These are phyloP conservation scores for Anagrus nilaparvatae DNA, from an alignment of 1,140 invertebrate species.

Conservation along the genomic window DNA sequence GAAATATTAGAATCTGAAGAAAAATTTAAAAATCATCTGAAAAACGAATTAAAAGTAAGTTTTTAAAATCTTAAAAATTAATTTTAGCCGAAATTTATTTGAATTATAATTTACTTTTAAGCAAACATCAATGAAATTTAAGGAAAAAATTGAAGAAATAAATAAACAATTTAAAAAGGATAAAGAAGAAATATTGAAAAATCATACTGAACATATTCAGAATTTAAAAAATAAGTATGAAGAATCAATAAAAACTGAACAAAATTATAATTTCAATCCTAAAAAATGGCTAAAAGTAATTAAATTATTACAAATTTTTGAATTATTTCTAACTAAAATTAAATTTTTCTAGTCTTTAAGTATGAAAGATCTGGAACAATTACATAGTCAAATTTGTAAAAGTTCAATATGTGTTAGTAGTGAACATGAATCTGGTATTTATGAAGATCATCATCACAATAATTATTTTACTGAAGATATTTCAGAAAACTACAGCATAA, in stretches of 20 bases:
- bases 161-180: slow-evolving; percentile 11
- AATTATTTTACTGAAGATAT: too few relatives aligned
- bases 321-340: too few relatives aligned
- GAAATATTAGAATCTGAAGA: slow-evolving; percentile 1
- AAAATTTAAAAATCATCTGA: not conserved
- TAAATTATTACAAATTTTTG: too few relatives aligned
- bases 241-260: slow-evolving; percentile 5
- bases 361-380: not conserved
- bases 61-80: slow-evolving; percentile 2
- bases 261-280: not conserved
- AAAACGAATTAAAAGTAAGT: slow-evolving; percentile 10
- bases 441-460: slow-evolving; percentile 2
- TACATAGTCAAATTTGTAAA: slow-evolving; percentile 9
- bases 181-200: slow-evolving; percentile 9
- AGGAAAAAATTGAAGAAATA: slow-evolving; percentile 10
- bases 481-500: too few relatives aligned
- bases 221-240: slow-evolving; percentile 11
- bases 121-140: slow-evolving; percentile 10
- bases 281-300: slow-evolving; percentile 12
- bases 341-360: slow-evolving; percentile 7
- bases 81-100: slow-evolving; percentile 1
- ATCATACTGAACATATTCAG: slow-evolving; percentile 14
- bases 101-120: slow-evolving; percentile 6
- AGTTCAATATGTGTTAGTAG: not conserved
- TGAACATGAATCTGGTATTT: not conserved